A percentile compares a stretch with the other conserved stretches of the same genome.
Conservation (phyloP, 2,113 vertebrate species). For the Misgurnus mizolepis region DNA sequence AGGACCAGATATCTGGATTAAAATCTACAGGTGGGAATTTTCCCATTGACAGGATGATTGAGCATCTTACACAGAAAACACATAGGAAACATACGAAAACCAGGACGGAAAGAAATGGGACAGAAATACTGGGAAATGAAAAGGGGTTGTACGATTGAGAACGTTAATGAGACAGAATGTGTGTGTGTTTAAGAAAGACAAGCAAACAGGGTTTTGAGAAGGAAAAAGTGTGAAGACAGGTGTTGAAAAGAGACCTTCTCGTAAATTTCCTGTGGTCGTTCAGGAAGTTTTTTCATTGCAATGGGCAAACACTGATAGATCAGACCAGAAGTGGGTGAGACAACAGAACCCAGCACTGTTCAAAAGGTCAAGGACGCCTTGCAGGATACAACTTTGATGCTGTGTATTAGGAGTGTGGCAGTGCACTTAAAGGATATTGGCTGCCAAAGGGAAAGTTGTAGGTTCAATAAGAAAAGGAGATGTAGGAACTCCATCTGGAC, state of each 20-base stretch:
- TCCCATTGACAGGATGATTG: not conserved
- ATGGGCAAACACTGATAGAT: not conserved
- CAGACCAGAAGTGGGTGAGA: not conserved
- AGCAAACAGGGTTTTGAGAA: not conserved
- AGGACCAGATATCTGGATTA: not conserved
- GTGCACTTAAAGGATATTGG: not conserved
- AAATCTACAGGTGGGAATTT: not conserved
- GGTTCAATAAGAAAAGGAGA: not conserved
- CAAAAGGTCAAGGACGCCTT: not conserved
- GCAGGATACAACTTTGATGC: not conserved
- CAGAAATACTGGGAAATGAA: not conserved
- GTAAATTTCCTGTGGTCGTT: not conserved
- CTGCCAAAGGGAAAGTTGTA: not conserved
- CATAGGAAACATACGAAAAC: not conserved
- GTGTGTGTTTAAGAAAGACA: not conserved
- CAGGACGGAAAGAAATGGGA: too few species aligned
- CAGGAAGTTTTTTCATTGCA: not conserved
- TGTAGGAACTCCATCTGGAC: not conserved
- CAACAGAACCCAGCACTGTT: not conserved
- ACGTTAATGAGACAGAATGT: not conserved
- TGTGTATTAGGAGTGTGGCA: not conserved
- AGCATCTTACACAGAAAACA: not conserved
- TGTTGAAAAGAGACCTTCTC: conserved; percentile 1
- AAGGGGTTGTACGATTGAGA: not conserved
- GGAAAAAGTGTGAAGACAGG: not conserved